Evolutionary conservation across 2,888 invertebrate species (phyloP).

Genomic region (Chironomus riparius): DNA sequence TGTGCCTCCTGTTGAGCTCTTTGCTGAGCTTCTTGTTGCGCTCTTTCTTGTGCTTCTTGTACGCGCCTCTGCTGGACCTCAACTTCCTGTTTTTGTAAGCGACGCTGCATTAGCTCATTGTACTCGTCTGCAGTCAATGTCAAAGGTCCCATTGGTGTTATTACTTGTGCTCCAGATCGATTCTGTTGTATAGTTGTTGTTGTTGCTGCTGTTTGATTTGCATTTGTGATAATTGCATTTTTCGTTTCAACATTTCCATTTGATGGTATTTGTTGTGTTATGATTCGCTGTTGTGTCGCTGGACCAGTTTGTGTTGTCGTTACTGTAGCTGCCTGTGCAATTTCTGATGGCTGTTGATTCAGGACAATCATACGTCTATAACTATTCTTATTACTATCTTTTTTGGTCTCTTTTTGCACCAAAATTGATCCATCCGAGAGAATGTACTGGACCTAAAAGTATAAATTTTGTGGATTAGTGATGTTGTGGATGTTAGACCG

Average conservation of each 20-base stretch:
- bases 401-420: slow-evolving; percentile 18
- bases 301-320: slow-evolving; percentile 2
- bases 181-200: neutral
- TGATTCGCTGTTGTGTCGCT: slow-evolving; percentile 10
- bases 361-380: slow-evolving; percentile 24
- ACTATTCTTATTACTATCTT: slow-evolving; percentile 20
- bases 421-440: slow-evolving; percentile 21
- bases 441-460: slow-evolving; percentile 17
- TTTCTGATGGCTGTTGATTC: slow-evolving; percentile 9
- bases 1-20: neutral
- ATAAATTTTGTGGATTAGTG: too few species aligned
- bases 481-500: too few species aligned
- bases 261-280: slow-evolving; percentile 16
- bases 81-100: slow-evolving; percentile 46
- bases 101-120: slow-evolving; percentile 67
- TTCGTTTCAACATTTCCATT: slow-evolving; percentile 15
- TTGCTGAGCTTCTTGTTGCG: slow-evolving; percentile 37
- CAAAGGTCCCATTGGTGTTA: slow-evolving; percentile 62
- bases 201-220: slow-evolving; percentile 35
- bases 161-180: slow-evolving; percentile 46
- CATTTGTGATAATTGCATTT: neutral
- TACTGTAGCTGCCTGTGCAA: neutral
- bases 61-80: slow-evolving; percentile 44
- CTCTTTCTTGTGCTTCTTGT: slow-evolving; percentile 42
- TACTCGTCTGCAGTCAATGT: slow-evolving; percentile 69